Base-by-base conservation (phyloP, 2,113 vertebrate species). In the Phylloscopus whistleri region DNA sequence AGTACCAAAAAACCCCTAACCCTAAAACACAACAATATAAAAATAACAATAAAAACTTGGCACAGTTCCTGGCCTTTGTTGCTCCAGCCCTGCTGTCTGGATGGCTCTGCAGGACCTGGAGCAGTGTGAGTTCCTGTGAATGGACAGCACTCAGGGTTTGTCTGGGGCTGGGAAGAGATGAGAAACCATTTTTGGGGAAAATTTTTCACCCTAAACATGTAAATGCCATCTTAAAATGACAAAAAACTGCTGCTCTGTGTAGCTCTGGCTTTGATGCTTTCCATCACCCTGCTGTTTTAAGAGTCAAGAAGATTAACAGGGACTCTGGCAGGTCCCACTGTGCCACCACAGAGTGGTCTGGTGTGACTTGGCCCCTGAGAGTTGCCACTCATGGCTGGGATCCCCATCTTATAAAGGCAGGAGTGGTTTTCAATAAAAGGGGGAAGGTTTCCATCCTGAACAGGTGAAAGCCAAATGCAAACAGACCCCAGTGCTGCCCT, bases 191-290 rank as follows among this genome's bases (percentile, higher is more conserved):
- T 90, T 27, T 58, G 39, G 41, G 87, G 30, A 4, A 59, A 35
- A 30, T 11, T n/a, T 88, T 94, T 63, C 30, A 68, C 37, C 58
- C 31, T 48, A 20, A 35, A 17, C 27, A 19, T 14, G 2, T 51
- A 51, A 87, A 68, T 64, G 24, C 3, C 43, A 75, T 39, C 39
- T 53, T 77, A 84, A 81, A 87, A 87, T 53, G 12, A 80, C 37
- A 76, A 73, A 44, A 30, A 41, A 41, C 39, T 7, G 5, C 33
- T 56, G 37, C 33, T 81, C 53, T 87, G 8, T 87, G 31, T 41
- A 46, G 37, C 11, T 70, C 46, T 70, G 59, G 19, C 64, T 92
- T 87, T 83, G 84, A 90, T 80, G 48, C 86, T 94, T 84, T 87
- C 81, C 49, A 63, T 58, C 37, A 22, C 48, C 78, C 43, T 83